These are phyloP conservation scores for Zaprionus gabonicus DNA, from an alignment of 1,140 invertebrate genomes.

Conservation along the genomic window DNA sequence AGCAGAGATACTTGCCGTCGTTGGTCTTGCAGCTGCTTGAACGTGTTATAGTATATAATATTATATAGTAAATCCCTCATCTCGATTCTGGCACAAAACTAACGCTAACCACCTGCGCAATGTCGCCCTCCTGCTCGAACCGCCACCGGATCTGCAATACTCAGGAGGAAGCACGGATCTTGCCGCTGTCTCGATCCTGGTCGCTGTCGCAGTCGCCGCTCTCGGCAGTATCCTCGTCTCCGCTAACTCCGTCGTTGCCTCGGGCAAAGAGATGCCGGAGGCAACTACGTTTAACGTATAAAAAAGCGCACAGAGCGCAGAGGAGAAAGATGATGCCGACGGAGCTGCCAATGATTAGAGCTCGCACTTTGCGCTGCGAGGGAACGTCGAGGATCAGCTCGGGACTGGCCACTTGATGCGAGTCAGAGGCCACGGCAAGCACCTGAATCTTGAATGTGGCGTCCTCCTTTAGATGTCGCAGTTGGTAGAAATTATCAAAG, in stretches of 20 bases:
- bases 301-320: conserved; percentile 87
- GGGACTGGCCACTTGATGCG: conserved; percentile 86
- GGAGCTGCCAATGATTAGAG: conserved; percentile 87
- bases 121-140: conserved; percentile 37
- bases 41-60: conserved; percentile 1
- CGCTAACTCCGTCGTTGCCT: conserved; percentile 45
- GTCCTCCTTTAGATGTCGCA: conserved; percentile 88
- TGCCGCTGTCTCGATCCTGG: conserved; percentile 58
- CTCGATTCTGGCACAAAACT: conserved; percentile 23
- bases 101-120: conserved; percentile 20
- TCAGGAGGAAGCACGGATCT: conserved; percentile 73
- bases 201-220: conserved; percentile 72
- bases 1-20: not conserved
- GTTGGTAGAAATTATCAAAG: conserved; percentile 87
- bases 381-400: conserved; percentile 87
- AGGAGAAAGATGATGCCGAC: conserved; percentile 87
- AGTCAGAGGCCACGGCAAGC: conserved; percentile 86
- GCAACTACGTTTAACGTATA: conserved; percentile 85
- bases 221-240: conserved; percentile 65
- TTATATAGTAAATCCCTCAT: conserved; percentile 2
- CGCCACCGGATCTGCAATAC: conserved; percentile 69
- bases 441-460: conserved; percentile 89
- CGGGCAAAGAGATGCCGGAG: conserved; percentile 69
- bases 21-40: not conserved
- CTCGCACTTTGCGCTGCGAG: conserved; percentile 87